Conservation (phyloP, 2,888 invertebrate species). For the Parnassius apollo region DNA sequence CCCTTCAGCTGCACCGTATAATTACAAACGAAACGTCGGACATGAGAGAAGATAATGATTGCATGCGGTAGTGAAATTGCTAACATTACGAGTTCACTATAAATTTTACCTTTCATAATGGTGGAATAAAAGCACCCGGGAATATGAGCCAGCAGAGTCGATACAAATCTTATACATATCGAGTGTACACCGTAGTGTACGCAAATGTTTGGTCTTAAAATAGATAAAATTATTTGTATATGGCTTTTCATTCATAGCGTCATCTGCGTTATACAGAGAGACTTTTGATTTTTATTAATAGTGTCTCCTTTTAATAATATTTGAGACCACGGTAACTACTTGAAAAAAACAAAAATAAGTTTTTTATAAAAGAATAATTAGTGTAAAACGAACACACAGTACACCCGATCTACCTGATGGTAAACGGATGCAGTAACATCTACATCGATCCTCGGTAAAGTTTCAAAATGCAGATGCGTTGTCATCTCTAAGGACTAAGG, state of each 20-base stretch:
- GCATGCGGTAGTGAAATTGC: constrained; percentile 20
- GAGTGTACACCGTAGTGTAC: neutral
- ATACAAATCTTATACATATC: constrained; percentile 16
- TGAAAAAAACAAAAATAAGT: too few relatives aligned
- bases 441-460: too few relatives aligned
- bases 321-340: too few relatives aligned
- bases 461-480: too few relatives aligned
- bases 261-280: neutral
- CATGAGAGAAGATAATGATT: constrained; percentile 16
- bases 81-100: constrained; percentile 16
- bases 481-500: too few relatives aligned
- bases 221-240: constrained; percentile 20
- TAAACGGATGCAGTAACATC: too few relatives aligned
- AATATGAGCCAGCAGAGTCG: constrained; percentile 14
- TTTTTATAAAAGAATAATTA: too few relatives aligned
- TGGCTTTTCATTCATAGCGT: neutral
- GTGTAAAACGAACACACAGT: too few relatives aligned
- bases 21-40: constrained; percentile 20
- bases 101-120: constrained; percentile 23
- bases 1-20: constrained; percentile 21
- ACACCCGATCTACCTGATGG: too few relatives aligned
- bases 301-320: too few relatives aligned
- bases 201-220: constrained; percentile 13
- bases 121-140: constrained; percentile 17
- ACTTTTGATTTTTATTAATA: too few relatives aligned